Base-by-base conservation (phyloP, 2,113 vertebrate genomes). In the Poeciliopsis occidentalis region DNA sequence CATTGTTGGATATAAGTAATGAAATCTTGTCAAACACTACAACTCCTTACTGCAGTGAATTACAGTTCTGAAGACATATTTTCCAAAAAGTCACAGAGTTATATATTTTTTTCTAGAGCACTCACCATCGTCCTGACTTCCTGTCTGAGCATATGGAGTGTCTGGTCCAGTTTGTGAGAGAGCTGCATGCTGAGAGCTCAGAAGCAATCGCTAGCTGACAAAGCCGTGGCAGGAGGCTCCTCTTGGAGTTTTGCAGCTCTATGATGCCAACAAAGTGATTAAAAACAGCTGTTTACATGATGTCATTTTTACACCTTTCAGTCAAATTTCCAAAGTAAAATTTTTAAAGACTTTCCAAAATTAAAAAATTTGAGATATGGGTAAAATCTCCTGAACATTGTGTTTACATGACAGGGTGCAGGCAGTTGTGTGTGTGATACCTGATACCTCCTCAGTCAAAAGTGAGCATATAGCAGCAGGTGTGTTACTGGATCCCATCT, bases 101-200 rank as follows among this genome's bases (percentile, higher is more conserved):
- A 8, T 22, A 11, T 37, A 37, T 7, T 4, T 8, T 34, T 19
- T 41, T 27, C 41, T 17, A 27, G 22, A 57, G 17, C 60, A 7
- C 84, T 89, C 79, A 93, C 85, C 93, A 91, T 88, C 61, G 65
- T 83, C 67, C 87, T 85, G 74, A 97, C 87, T 75, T 95, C 93
- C 12, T 78, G 84, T 74, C 34, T 92, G 88, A 96, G 73, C 26
- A 34, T 64, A 57, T 47, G 79, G 64, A 96, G 93, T 79, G 91
- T 94, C 84, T 94, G 91, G 91, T 93, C 95, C 80, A 91, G 88
- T 81, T 91, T 88, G 81, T 90, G 90, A 44, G 87, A 83, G 83
- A 85, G 84, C n/a, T 88, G 90, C 86, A 89, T 87, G 78, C 73
- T 87, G 77, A 71, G 44, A 74, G 57, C 19, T 74, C 60, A 30